These are phyloP conservation scores for Petaurus breviceps DNA, from an alignment of 2,113 vertebrate genomes.

Conservation along the genomic window DNA sequence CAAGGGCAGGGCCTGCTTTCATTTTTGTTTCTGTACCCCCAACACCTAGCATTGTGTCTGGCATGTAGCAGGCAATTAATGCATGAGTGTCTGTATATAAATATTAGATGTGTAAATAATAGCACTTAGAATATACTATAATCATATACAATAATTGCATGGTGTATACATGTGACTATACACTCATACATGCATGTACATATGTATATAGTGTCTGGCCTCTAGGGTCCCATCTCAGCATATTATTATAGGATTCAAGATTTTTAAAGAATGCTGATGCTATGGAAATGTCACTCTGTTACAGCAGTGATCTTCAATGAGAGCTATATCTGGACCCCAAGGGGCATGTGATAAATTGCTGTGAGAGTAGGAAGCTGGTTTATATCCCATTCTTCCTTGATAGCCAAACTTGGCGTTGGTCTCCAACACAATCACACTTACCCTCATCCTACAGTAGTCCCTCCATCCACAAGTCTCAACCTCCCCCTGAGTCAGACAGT, in stretches of 20 bases:
- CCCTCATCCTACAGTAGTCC: neutral
- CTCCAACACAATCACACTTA: neutral
- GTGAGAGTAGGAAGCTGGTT: neutral
- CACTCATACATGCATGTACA: neutral
- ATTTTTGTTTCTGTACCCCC: no score
- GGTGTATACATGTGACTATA: neutral
- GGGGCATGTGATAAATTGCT: neutral
- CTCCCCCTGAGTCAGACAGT: neutral
- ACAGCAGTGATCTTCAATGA: neutral
- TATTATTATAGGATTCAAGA: no score
- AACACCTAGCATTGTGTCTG: neutral
- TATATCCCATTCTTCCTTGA: neutral
- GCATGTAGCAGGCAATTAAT: no score
- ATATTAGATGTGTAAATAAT: neutral
- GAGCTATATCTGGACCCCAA: neutral
- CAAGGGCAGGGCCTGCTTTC: neutral
- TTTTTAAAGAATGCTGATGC: no score
- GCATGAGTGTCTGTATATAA: neutral
- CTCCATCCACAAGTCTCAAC: neutral
- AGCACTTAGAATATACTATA: no score
- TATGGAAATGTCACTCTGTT: neutral
- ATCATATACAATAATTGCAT: no score
- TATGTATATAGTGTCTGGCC: neutral
- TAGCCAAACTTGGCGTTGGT: neutral
- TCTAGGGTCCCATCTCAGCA: no score